A percentile compares a stretch with the other conserved stretches of the same genome.
Evolutionary conservation across 2,888 invertebrate genomes (phyloP).

Genomic region (Steinernema hermaphroditum): DNA sequence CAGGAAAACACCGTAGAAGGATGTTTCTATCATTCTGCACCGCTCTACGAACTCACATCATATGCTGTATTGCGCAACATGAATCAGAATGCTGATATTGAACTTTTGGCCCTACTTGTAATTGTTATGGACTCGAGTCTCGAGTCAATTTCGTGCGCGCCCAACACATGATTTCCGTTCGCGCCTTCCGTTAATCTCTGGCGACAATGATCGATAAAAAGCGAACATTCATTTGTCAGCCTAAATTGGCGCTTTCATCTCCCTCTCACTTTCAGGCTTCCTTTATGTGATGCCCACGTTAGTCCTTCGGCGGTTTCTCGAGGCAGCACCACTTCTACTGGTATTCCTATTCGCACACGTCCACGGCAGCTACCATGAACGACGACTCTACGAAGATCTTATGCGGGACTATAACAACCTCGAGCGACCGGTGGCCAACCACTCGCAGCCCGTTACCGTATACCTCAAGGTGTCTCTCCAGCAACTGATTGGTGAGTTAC

Average conservation of each 20-base stretch:
- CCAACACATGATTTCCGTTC: slow-evolving; percentile 14
- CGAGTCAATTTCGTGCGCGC: too few species aligned
- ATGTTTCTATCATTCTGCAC: too few species aligned
- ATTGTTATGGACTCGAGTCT: too few species aligned
- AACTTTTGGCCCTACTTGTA: too few species aligned
- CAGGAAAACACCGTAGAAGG: too few species aligned
- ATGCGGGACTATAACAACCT: slow-evolving; percentile 62
- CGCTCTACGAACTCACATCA: too few species aligned
- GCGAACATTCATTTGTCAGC: slow-evolving; percentile 22
- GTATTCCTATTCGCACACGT: neutral
- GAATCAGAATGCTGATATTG: too few species aligned
- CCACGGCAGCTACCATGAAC: slow-evolving; percentile 51
- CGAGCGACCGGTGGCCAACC: slow-evolving; percentile 63
- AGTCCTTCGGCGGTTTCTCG: neutral
- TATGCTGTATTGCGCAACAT: too few species aligned
- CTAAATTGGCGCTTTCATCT: slow-evolving; percentile 5
- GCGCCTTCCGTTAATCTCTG: slow-evolving; percentile 2
- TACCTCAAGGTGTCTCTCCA: slow-evolving; percentile 47
- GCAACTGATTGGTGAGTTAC: slow-evolving; percentile 20
- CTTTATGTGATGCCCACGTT: slow-evolving; percentile 25
- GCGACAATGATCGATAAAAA: slow-evolving; percentile 19
- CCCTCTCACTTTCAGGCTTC: neutral
- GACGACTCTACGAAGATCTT: slow-evolving; percentile 60
- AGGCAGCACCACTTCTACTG: slow-evolving; percentile 22
- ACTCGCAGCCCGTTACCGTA: slow-evolving; percentile 60